A percentile compares a stretch with the other conserved stretches of the same genome.
Evolutionary conservation across 35 echinoderm and acorn worm species (phyloP).

Genomic region (Patiria miniata): DNA sequence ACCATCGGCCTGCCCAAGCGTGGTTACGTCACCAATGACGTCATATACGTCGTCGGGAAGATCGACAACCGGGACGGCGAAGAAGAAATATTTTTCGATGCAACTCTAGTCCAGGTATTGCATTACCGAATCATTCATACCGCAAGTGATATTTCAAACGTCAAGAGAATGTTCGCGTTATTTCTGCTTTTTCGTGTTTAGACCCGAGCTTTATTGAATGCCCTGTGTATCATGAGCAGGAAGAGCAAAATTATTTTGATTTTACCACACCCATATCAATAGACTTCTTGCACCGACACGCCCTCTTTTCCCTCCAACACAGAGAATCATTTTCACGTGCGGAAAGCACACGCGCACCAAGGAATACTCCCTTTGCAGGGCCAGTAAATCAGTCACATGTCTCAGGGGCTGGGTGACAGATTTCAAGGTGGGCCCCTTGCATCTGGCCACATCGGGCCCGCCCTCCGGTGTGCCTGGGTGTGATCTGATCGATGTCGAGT

Average conservation of each 20-base stretch:
- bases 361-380: too few species aligned
- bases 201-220: too few species aligned
- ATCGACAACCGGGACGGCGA: slow-evolving; percentile 8
- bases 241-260: too few species aligned
- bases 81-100: not conserved
- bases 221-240: too few species aligned
- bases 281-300: too few species aligned
- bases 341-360: too few species aligned
- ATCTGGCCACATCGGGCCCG: not conserved
- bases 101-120: not conserved
- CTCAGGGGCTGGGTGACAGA: not conserved
- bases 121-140: not conserved
- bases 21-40: not conserved
- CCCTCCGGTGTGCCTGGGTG: not conserved
- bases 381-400: not conserved
- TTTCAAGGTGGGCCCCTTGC: not conserved
- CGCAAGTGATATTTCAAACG: too few species aligned
- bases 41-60: not conserved
- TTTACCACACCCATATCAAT: too few species aligned
- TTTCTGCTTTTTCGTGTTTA: too few species aligned
- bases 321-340: too few species aligned
- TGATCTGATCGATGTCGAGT: not conserved
- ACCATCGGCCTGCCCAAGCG: not conserved
- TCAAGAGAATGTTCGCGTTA: too few species aligned
- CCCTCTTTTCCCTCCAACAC: too few species aligned